Conservation (phyloP, 1,140 invertebrate species). For the Drosophila takahashii region DNA sequence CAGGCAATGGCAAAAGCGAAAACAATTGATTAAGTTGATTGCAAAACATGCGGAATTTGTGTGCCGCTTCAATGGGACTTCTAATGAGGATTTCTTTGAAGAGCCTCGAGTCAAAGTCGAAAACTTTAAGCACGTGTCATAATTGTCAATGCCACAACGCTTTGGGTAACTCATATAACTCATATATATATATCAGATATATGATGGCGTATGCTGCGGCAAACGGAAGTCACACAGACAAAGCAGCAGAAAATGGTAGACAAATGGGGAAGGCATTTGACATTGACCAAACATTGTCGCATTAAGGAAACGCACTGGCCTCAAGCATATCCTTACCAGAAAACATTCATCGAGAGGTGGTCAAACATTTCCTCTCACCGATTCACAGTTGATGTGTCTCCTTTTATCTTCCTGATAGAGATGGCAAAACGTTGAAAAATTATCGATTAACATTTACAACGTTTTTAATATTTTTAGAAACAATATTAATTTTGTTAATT, state of each 20-base stretch:
- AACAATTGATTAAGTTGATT: conserved; percentile 17
- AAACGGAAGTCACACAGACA: conserved; percentile 60
- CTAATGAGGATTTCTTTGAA: conserved; percentile 38
- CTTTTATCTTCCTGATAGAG: background rate
- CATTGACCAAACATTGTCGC: conserved; percentile 68
- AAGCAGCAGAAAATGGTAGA: conserved; percentile 17
- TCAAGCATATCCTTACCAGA: conserved; percentile 60
- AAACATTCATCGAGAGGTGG: conserved; percentile 22
- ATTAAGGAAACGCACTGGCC: conserved; percentile 71
- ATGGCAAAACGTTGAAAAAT: background rate
- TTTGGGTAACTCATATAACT: conserved; percentile 5
- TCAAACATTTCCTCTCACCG: conserved; percentile 38
- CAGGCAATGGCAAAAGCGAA: conserved; percentile 17
- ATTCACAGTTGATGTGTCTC: no score
- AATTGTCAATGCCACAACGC: conserved; percentile 73
- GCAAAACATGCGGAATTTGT: conserved; percentile 12
- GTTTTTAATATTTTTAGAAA: background rate
- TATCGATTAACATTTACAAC: background rate
- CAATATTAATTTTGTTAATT: background rate
- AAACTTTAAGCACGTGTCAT: conserved; percentile 65
- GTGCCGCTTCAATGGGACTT: conserved; percentile 16
- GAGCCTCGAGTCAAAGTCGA: conserved; percentile 27
- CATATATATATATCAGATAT: background rate
- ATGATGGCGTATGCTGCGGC: conserved; percentile 15
- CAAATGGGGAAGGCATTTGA: conserved; percentile 47